Evolutionary conservation across 2,797 vertebrate genomes (phyloP).

Genomic region (Hippoglossus hippoglossus): DNA sequence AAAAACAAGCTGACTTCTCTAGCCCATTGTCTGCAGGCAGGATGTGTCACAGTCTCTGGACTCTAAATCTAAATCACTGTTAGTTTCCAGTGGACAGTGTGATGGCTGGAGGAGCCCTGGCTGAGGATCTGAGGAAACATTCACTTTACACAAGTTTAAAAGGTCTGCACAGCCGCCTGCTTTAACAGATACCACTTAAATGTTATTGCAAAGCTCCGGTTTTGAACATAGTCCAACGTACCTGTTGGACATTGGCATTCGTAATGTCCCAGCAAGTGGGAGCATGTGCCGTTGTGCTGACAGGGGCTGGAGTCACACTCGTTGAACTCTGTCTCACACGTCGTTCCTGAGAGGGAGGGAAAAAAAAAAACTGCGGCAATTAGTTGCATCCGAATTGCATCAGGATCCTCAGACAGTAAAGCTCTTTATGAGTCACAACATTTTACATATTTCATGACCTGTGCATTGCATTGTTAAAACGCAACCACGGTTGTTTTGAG

Average conservation of each 20-base stretch:
- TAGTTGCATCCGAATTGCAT: constrained; percentile 18
- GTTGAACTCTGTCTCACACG: constrained; percentile 82
- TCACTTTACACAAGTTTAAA: constrained; percentile 16
- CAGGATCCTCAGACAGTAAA: background rate
- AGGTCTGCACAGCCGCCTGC: constrained; percentile 10
- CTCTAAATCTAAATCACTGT: constrained; percentile 47
- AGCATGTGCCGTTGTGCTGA: constrained; percentile 84
- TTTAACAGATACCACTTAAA: constrained; percentile 32
- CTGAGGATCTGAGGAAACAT: constrained; percentile 18
- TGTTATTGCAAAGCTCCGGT: constrained; percentile 13
- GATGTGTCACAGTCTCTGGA: constrained; percentile 34
- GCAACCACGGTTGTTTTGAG: background rate
- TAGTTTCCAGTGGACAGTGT: constrained; percentile 39
- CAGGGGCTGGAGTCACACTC: constrained; percentile 83
- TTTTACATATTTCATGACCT: background rate
- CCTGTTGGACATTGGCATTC: constrained; percentile 85
- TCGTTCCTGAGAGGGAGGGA: constrained; percentile 73
- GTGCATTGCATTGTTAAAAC: constrained; percentile 4
- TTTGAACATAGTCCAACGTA: constrained; percentile 59
- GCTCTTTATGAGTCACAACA: background rate
- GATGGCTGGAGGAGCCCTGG: constrained; percentile 30
- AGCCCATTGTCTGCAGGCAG: constrained; percentile 21
- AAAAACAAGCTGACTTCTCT: constrained; percentile 22
- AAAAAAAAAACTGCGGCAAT: constrained; percentile 2
- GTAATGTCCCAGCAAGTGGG: constrained; percentile 76